Conservation (phyloP, 1,140 invertebrate species). For the Aphelinus certus region DNA sequence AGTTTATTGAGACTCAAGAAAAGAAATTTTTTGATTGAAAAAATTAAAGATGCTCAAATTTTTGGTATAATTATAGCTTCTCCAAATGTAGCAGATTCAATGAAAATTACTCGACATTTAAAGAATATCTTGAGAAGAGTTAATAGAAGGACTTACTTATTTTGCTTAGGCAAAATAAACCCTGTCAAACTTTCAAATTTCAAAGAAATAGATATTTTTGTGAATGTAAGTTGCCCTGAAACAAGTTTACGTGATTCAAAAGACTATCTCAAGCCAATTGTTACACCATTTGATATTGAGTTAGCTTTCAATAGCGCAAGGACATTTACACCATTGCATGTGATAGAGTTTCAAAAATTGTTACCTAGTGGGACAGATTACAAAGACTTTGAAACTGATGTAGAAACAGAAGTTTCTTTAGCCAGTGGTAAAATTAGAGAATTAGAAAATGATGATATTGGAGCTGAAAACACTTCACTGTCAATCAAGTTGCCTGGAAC, state of each 20-base stretch:
- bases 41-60: slow-evolving; percentile 85
- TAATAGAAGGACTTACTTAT: slow-evolving; percentile 88
- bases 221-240: slow-evolving; percentile 90
- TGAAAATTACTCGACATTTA: slow-evolving; percentile 78
- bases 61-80: slow-evolving; percentile 92
- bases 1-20: slow-evolving; percentile 76
- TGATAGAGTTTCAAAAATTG: slow-evolving; percentile 81
- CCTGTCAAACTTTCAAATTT: slow-evolving; percentile 93
- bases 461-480: slow-evolving; percentile 54
- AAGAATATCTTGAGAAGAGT: slow-evolving; percentile 77
- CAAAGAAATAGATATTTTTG: slow-evolving; percentile 81
- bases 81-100: slow-evolving; percentile 82
- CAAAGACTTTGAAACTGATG: slow-evolving; percentile 59
- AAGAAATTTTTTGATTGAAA: slow-evolving; percentile 85
- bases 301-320: slow-evolving; percentile 80
- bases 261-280: slow-evolving; percentile 89
- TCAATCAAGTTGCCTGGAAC: slow-evolving; percentile 55
- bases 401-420: slow-evolving; percentile 73
- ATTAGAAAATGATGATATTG: slow-evolving; percentile 47
- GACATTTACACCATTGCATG: slow-evolving; percentile 72
- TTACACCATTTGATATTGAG: slow-evolving; percentile 93
- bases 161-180: slow-evolving; percentile 92
- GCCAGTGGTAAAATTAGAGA: slow-evolving; percentile 73
- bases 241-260: slow-evolving; percentile 83
- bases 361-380: slow-evolving; percentile 73